Evolutionary conservation across 2,797 vertebrate genomes (phyloP).

Genomic region (Dermochelys coriacea): DNA sequence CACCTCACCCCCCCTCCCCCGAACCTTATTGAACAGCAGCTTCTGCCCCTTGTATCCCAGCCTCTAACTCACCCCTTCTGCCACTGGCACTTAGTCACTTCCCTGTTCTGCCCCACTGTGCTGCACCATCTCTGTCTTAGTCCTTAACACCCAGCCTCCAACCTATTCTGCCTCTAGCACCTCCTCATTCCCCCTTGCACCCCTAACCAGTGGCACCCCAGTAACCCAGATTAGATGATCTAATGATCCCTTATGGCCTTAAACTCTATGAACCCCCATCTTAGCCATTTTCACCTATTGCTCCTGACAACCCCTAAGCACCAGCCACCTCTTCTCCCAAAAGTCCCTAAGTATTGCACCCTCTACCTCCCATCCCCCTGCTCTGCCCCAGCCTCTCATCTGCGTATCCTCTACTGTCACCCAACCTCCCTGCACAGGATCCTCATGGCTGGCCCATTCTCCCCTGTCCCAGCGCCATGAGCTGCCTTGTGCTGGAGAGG

Average conservation of each 20-base stretch:
- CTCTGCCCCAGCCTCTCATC: background rate
- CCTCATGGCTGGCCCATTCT: background rate
- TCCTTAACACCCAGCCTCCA: background rate
- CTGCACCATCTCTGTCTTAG: background rate
- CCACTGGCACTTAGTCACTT: background rate
- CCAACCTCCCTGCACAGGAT: background rate
- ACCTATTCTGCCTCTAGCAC: background rate
- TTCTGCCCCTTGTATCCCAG: background rate
- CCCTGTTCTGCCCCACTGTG: background rate
- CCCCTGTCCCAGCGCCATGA: background rate
- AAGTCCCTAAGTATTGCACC: background rate
- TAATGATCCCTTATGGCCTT: background rate
- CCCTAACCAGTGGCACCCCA: background rate
- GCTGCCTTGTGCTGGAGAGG: background rate
- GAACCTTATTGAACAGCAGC: background rate
- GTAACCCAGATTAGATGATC: background rate
- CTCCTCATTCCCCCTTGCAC: background rate
- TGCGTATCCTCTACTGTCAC: background rate
- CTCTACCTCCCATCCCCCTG: background rate
- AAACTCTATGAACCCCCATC: background rate
- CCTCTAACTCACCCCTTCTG: background rate
- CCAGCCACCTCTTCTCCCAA: background rate
- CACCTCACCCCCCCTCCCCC: accelerated
- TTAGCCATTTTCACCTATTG: background rate
- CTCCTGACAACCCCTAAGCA: background rate